phyloP scores from a whole-genome alignment of 1,140 invertebrate species.

The Mya arenaria region DNA sequence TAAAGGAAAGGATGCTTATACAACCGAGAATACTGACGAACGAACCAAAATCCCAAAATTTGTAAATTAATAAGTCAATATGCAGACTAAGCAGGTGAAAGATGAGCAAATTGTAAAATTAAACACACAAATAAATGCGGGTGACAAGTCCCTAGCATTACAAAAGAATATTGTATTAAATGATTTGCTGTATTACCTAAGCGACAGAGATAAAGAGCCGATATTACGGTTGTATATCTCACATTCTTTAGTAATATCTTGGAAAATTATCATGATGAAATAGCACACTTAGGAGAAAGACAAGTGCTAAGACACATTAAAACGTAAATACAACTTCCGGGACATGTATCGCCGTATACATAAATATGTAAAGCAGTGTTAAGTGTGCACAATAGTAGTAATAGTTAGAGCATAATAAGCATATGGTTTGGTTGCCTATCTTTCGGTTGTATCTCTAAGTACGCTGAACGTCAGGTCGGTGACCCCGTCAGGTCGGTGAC shows the following conservation, averaged over 20 bases:
- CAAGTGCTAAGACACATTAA: slow-evolving; percentile 15
- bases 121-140: slow-evolving; percentile 6
- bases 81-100: not conserved
- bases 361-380: not conserved
- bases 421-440: no score
- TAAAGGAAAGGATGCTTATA: slow-evolving; percentile 15
- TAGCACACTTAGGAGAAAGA: not conserved
- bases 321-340: slow-evolving; percentile 5
- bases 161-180: slow-evolving; percentile 5
- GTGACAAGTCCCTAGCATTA: not conserved
- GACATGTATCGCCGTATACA: slow-evolving; percentile 13
- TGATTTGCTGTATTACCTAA: slow-evolving; percentile 4
- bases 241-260: not conserved
- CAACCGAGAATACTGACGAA: not conserved
- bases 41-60: not conserved
- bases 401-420: no score
- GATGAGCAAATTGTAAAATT: not conserved
- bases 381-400: not conserved
- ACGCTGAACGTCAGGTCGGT: no score
- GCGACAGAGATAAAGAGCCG: not conserved
- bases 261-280: slow-evolving; percentile 25
- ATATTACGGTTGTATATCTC: not conserved
- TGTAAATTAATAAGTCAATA: not conserved
- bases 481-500: no score
- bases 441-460: no score